Evolutionary conservation across 1,140 invertebrate species (phyloP), one percentile per base, ranked within the genome.

Genomic region (Colletes latitarsis): DNA sequence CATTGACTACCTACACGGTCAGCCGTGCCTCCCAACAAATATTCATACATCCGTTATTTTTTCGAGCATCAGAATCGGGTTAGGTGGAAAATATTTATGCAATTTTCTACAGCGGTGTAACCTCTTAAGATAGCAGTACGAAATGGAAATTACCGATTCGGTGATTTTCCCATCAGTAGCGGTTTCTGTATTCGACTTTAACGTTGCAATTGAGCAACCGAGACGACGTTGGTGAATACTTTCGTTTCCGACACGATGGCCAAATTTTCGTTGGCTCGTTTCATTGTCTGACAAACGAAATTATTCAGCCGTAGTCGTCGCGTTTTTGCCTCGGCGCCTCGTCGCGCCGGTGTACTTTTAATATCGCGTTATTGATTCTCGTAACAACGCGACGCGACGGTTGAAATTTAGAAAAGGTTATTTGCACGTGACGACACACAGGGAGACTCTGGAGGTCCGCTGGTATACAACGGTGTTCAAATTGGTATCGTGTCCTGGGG

Each of bases 381-480:
- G 58, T 6, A 6, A 21, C 60, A 9, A 63, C 60, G 12, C 8
- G n/a, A 15, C 6, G 55, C 15, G 15, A n/a, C n/a, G 5, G 4
- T 58, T 62, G 30, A 12, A n/a, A 39, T 19, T 41, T 4, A 39
- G 15, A 82, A 74, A 69, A 73, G 6, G 15, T 63, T 81, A 70
- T 75, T 83, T 76, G 9, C 57, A 14, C 46, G 39, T 71, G 41
- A 17, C 12, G 14, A 43, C 86, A 43, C 86, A 57, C 89, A 95
- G 94, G 95, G 95, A n/a, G 95, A 96, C 85, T 95, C 95, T 4
- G 95, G 95, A 15, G 95, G 95, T 9, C 95, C 95, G 41, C 85
- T 96, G 58, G 94, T 95, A 19, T 94, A 94, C 78, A 92, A 93
- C 66, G 91, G 91, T 19, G 89, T 93, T 74, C 92, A 95, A 85